These are phyloP conservation scores for Armadillidium nasatum DNA, from an alignment of 1,140 invertebrate genomes.

Conservation along the genomic window DNA sequence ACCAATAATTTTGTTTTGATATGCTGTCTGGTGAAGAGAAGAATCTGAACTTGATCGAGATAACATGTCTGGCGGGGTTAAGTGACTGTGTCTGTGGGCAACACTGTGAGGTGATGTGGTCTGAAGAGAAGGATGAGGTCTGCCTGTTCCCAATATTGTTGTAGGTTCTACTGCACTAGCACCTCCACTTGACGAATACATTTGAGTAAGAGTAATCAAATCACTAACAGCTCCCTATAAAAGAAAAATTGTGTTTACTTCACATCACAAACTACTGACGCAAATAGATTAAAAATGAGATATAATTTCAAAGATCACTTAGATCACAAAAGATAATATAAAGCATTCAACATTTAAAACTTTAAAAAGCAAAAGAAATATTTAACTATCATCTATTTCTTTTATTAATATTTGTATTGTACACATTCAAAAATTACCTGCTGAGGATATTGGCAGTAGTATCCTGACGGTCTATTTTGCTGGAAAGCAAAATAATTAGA, in stretches of 20 bases:
- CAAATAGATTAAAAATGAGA: neutral
- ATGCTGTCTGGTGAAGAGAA: neutral
- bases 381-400: no score
- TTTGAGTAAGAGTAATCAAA: neutral
- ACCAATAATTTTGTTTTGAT: conserved; percentile 1
- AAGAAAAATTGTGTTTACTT: neutral
- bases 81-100: neutral
- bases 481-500: neutral
- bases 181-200: neutral
- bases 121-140: neutral
- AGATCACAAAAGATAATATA: no score
- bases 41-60: neutral
- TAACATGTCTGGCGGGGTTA: neutral
- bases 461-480: neutral
- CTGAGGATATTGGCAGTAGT: neutral
- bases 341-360: no score
- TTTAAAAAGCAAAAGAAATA: no score
- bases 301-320: no score
- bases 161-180: neutral
- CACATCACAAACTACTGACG: neutral
- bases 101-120: neutral
- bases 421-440: neutral
- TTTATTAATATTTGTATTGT: no score
- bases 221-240: neutral
- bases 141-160: neutral